phyloP scores from a whole-genome alignment of 2,113 vertebrate species.

The Amblyopsis rosae region DNA sequence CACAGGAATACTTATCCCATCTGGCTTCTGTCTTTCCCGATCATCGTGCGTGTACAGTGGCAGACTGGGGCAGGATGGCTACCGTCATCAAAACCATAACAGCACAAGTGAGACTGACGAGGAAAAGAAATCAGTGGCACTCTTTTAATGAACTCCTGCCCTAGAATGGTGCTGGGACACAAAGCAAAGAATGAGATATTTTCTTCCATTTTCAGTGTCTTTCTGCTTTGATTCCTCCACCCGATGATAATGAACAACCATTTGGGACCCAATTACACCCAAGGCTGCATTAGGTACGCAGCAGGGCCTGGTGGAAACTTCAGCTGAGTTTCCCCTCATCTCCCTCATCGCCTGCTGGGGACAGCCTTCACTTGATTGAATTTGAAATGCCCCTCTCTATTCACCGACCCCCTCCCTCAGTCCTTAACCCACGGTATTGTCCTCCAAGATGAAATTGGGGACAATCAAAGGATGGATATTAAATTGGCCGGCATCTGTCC shows the following conservation, averaged over 20 bases:
- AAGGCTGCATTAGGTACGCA: slow-evolving; percentile 77
- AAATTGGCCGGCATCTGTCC: no score
- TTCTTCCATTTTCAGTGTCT: slow-evolving; percentile 55
- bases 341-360: slow-evolving; percentile 64
- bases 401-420: slow-evolving; percentile 27
- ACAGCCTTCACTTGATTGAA: slow-evolving; percentile 76
- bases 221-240: slow-evolving; percentile 72
- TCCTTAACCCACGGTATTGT: slow-evolving; percentile 44
- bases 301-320: slow-evolving; percentile 73
- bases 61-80: slow-evolving; percentile 56
- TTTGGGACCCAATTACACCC: slow-evolving; percentile 82
- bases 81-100: slow-evolving; percentile 76
- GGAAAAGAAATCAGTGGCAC: slow-evolving; percentile 67
- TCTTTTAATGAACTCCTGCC: slow-evolving; percentile 80
- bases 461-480: no score
- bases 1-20: slow-evolving; percentile 30
- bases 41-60: slow-evolving; percentile 44
- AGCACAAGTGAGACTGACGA: slow-evolving; percentile 73
- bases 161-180: slow-evolving; percentile 69
- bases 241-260: slow-evolving; percentile 79
- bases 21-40: slow-evolving; percentile 17
- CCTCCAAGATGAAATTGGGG: no score
- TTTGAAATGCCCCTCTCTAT: slow-evolving; percentile 63
- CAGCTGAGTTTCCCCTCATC: slow-evolving; percentile 62
- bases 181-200: slow-evolving; percentile 58